Conservation (phyloP, 2,113 vertebrate species). For the Apus apus region DNA sequence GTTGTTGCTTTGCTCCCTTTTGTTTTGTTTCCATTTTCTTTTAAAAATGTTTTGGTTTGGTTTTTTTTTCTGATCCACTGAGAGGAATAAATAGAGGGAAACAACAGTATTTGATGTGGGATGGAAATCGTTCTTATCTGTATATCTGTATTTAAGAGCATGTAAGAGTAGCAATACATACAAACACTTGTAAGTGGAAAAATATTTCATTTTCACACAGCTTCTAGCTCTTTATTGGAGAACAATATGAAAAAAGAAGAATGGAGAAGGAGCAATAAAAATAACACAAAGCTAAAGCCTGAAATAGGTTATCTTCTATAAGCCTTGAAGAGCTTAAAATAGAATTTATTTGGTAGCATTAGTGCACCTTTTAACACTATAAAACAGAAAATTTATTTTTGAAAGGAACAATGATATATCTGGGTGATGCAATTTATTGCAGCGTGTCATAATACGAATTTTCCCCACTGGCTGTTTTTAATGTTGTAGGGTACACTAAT, state of each 20-base stretch:
- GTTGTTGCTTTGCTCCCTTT: neutral
- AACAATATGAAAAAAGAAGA: neutral
- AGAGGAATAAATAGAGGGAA: neutral
- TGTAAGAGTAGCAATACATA: neutral
- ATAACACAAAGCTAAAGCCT: neutral
- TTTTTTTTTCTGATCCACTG: neutral
- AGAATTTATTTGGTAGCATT: neutral
- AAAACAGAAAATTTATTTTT: neutral
- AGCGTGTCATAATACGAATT: neutral
- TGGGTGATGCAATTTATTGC: neutral
- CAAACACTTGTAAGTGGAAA: neutral
- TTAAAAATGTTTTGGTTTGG: neutral
- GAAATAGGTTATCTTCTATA: neutral
- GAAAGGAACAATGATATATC: neutral
- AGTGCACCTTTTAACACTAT: neutral
- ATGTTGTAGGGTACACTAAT: neutral
- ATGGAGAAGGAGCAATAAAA: neutral
- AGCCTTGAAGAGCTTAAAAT: neutral
- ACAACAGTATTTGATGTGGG: neutral
- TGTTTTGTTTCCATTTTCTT: neutral
- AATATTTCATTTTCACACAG: neutral
- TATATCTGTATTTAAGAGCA: neutral
- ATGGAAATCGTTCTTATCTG: neutral
- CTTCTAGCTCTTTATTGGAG: neutral
- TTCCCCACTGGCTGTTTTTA: neutral